Evolutionary conservation across 2,888 invertebrate species (phyloP).

Genomic region (Troilus luridus): DNA sequence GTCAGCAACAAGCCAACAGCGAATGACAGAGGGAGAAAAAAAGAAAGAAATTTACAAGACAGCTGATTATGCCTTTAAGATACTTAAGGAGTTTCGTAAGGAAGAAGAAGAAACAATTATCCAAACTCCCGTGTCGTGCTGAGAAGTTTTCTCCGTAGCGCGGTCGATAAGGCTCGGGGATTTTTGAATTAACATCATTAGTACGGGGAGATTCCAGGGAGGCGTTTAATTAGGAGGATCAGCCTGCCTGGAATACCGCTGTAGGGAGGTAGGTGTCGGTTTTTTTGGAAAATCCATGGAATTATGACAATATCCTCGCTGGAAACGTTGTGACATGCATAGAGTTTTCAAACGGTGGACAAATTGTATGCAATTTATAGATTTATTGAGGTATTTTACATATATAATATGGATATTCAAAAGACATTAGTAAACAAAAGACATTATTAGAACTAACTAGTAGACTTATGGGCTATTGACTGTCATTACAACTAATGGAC

Average conservation of each 20-base stretch:
- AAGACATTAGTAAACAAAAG: too few species aligned
- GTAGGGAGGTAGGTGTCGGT: neutral
- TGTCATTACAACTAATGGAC: too few species aligned
- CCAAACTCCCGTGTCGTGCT: neutral
- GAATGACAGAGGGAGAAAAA: neutral
- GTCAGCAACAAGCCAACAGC: slow-evolving; percentile 5
- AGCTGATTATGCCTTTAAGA: slow-evolving; percentile 32
- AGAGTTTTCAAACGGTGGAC: too few species aligned
- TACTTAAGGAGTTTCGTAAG: slow-evolving; percentile 3
- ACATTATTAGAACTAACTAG: too few species aligned
- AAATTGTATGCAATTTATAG: too few species aligned
- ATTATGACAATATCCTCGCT: neutral
- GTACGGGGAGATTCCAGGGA: neutral
- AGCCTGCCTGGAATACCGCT: neutral
- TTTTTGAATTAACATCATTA: slow-evolving; percentile 49
- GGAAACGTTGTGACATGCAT: too few species aligned
- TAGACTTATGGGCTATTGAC: too few species aligned
- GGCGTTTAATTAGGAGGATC: neutral
- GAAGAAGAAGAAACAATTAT: slow-evolving; percentile 29
- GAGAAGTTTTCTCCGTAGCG: neutral
- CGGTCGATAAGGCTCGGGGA: neutral
- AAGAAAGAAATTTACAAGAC: slow-evolving; percentile 2
- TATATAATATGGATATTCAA: too few species aligned
- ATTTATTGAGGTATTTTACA: too few species aligned
- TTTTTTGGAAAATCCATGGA: neutral